Base-by-base conservation (phyloP, 2,888 invertebrate species). In the Metallyticus violacea region DNA sequence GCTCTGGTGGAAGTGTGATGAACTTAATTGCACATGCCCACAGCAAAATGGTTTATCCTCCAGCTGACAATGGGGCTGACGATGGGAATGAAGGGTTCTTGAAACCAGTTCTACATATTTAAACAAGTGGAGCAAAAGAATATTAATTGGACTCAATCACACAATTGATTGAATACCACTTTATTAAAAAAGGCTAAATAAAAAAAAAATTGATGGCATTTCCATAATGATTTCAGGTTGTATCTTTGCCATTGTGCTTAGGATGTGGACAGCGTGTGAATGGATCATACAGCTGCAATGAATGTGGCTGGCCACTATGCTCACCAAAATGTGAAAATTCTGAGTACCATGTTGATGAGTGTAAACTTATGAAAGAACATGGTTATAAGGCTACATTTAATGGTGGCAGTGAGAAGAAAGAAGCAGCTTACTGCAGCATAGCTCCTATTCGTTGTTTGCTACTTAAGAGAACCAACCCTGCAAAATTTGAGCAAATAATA, bases 231-330 rank as follows among this genome's bases (percentile, higher is more conserved):
- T 15, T 62, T 62, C 6, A 62, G 40, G 94, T 0, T 96, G 96
- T 88, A 94, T 95, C 88, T 92, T 93, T 83, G n/a, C 88, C 88
- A 7, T 87, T 89, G 29, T 90, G 90, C 81, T 88, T 90, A 27
- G 89, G 89, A 6, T 90, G 90, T 85, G 89, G 89, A 86, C 87
- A 89, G 22, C 88, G 89, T 76, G 88, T 90, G 25, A 62, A 30
- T 2, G 88, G 76, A 7, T 78, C 81, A 7, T 93, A 94, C 89
- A 93, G 93, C 90, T 95, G 95, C 90, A 91, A 92, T 0, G 91
- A 92, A 22, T 96, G 96, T 90, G 92, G 93, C 25, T 96, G 96
- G 96, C 96, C 96, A 0, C 91, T 96, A 91, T 96, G 96, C 89
- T 92, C 93, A 1, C 90, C 91, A 0, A 90, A 92, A 40, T 96